Base-by-base conservation (phyloP, 2,113 vertebrate genomes). In the Astur gentilis region DNA sequence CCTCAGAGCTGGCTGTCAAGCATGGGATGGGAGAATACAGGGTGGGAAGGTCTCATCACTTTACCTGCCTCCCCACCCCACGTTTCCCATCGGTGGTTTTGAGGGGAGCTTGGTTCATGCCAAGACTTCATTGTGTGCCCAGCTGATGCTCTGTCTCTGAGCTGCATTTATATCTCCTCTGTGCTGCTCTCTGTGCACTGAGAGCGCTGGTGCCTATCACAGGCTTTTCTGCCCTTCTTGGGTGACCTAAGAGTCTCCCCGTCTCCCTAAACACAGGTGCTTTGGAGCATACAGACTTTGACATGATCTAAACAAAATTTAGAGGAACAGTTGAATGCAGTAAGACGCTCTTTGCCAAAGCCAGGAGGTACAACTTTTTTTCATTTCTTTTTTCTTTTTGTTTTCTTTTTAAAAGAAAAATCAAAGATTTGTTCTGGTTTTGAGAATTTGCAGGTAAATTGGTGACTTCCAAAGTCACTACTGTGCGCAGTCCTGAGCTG, bases 321-420 rank as follows among this genome's bases (percentile, higher is more conserved):
- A 42, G 99, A 82, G 62, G 45, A 80, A 23, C 16, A 11, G 27
- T 12, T 57, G 57, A 70, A 50, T 44, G 32, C 42, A 57, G n/a
- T 10, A 57, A 83, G 17, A 23, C 66, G 52, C 34, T 58, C 11
- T 78, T 58, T 72, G 45, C 40, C 11, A 55, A 84, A 73, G 26
- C 32, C 13, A 57, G 34, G 36, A 54, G 40, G 36, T 9, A 61
- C 7, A 34, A 32, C 26, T 29, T 29, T 23, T 7, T 11, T 22
- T 20, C 2, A 34, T 21, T 23, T 47, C 45, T 25, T 25, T 18
- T 36, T 40, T 16, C 58, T 49, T 23, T 40, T 18, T 11, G 13
- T 18, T 25, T n/a, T 75, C 32, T 8, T 52, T 52, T 27, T 6
- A 64, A 44, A 52, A 47, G 5, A 50, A 49, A 19, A 36, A 52